These are phyloP conservation scores for Seriola quinqueradiata DNA, from an alignment of 2,113 vertebrate species.

Conservation along the genomic window DNA sequence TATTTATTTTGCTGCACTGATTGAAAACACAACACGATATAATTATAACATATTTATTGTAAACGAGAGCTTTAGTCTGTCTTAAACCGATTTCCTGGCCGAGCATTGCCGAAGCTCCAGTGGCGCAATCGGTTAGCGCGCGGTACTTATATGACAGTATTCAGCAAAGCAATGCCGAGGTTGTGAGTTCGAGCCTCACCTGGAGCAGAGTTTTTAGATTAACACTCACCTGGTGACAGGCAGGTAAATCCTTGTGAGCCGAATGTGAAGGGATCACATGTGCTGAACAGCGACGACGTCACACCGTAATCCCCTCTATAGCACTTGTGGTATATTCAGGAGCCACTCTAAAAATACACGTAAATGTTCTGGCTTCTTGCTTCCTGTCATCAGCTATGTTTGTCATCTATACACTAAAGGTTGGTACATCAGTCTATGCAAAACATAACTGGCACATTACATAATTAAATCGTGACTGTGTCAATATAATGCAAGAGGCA, in stretches of 20 bases:
- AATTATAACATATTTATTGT: no score
- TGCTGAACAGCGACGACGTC: background rate
- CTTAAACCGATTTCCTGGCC: constrained; percentile 8
- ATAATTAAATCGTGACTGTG: no score
- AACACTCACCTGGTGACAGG: background rate
- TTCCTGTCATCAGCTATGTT: background rate
- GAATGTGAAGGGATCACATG: background rate
- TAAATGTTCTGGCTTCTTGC: no score
- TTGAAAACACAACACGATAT: fast-evolving
- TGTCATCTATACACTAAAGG: background rate
- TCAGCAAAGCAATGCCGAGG: constrained; percentile 93
- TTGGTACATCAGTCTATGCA: no score
- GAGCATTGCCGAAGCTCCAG: constrained; percentile 84
- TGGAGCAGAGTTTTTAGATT: constrained; percentile 90
- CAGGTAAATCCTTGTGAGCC: background rate
- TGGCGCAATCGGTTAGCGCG: constrained; percentile 99
- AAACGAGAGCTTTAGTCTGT: fast-evolving
- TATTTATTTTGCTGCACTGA: fast-evolving
- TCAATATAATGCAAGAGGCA: no score
- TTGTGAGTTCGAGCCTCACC: constrained; percentile 99
- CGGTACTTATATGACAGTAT: constrained; percentile 98
- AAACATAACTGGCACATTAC: no score
- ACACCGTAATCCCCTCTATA: background rate
- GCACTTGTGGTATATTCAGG: background rate
- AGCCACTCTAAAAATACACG: background rate